Conservation (phyloP, 2,797 vertebrate genomes). For the Lacerta bilineata region DNA sequence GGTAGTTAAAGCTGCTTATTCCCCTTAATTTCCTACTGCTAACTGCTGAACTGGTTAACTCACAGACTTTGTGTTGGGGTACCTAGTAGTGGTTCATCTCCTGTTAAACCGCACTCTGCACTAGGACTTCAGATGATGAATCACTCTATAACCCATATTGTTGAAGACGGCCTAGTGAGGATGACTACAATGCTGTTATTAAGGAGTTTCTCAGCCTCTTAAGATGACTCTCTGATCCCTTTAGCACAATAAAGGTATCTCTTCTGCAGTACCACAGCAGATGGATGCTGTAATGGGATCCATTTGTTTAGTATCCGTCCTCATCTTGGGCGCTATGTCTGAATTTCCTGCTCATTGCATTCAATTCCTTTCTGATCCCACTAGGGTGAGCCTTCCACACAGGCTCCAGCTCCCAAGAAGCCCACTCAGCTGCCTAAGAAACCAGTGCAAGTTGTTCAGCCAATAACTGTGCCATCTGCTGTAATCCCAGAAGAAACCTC, state of each 20-base stretch:
- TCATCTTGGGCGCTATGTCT: conserved; percentile 1
- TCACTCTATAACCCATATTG: neutral
- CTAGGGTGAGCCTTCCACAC: conserved; percentile 74
- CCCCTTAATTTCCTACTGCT: neutral
- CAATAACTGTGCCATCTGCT: conserved; percentile 63
- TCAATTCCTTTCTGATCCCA: conserved; percentile 40
- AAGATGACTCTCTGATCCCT: conserved; percentile 1
- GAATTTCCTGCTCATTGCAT: neutral
- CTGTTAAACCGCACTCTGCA: neutral
- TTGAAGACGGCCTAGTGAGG: neutral
- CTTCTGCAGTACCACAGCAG: neutral
- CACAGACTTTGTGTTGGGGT: neutral
- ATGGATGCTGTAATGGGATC: neutral
- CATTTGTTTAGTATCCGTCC: conserved; percentile 7
- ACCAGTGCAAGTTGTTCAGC: conserved; percentile 72
- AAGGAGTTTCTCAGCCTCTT: neutral
- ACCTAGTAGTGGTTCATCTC: neutral
- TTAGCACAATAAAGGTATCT: neutral
- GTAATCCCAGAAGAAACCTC: conserved; percentile 63
- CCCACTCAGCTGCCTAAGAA: conserved; percentile 69
- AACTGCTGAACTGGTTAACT: neutral
- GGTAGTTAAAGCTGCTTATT: neutral
- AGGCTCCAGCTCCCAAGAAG: conserved; percentile 78
- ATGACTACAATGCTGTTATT: neutral
- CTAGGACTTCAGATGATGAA: neutral